Conservation (phyloP, 2,797 vertebrate species). For the Ateles fusciceps region DNA sequence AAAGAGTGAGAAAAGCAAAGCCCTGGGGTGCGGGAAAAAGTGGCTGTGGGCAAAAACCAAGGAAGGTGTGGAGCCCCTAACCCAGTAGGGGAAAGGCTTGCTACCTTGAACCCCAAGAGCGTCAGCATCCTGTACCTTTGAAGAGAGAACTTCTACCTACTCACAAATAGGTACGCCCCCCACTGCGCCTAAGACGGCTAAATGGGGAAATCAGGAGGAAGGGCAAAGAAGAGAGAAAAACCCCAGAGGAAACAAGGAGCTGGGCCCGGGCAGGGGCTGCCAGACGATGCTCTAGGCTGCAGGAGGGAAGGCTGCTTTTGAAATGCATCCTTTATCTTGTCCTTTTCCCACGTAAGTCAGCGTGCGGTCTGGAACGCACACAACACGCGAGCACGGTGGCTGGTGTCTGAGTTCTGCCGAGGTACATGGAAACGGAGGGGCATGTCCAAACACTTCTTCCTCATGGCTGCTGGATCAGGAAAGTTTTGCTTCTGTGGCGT, state of each 20-base stretch:
- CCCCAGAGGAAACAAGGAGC: background rate
- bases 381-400: background rate
- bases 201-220: background rate
- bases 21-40: background rate
- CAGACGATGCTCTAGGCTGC: background rate
- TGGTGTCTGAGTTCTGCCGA: background rate
- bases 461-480: background rate
- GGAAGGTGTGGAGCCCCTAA: background rate
- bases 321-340: background rate
- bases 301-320: background rate
- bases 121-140: background rate
- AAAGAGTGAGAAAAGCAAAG: background rate
- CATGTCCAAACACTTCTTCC: slow-evolving; percentile 26
- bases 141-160: background rate
- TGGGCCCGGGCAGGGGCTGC: background rate
- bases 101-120: background rate
- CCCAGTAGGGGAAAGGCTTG: background rate
- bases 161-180: background rate
- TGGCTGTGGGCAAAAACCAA: background rate
- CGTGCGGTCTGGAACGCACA: background rate
- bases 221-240: background rate
- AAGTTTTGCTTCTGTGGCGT: background rate
- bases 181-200: background rate
- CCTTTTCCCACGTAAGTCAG: background rate
- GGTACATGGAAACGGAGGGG: background rate